Base-by-base conservation (phyloP, 2,888 invertebrate genomes). In the Tridacna crocea region DNA sequence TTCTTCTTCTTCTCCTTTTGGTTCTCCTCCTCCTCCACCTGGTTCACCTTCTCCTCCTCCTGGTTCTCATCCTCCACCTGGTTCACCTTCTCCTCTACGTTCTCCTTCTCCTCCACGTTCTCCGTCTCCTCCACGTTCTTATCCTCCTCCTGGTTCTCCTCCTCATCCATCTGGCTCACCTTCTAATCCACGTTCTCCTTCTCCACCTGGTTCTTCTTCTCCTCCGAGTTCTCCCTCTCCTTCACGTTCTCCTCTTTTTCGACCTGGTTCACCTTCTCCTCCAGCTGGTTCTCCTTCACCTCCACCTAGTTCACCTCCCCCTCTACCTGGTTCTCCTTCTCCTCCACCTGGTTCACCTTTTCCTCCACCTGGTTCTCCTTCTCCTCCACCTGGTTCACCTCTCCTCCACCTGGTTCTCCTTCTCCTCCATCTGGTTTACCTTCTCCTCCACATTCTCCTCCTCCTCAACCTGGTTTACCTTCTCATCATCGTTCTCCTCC, bases 161-260 rank as follows among this genome's bases (percentile, higher is more conserved):
- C n/a, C n/a, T n/a, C n/a, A n/a, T n/a, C n/a, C n/a, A n/a, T n/a
- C n/a, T n/a, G n/a, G n/a, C n/a, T n/a, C n/a, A n/a, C n/a, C n/a
- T n/a, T n/a, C n/a, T n/a, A n/a, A n/a, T n/a, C n/a, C n/a, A n/a
- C n/a, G n/a, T n/a, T n/a, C n/a, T n/a, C n/a, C n/a, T n/a, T n/a
- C n/a, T n/a, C n/a, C n/a, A n/a, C n/a, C n/a, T n/a, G n/a, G 13
- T 61, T 61, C 61, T 61, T 61, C 61, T 61, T 61, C 61, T 61
- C n/a, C 61, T 61, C n/a, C 61, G 12, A 15, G 13, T 61, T 61
- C 61, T 61, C n/a, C 61, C n/a, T 61, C 61, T 61, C n/a, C 61
- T 61, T 61, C 61, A 15, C n/a, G 13, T 61, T 61, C 61, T 61
- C n/a, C 61, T 61, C n/a, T n/a, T 61, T 61, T n/a, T 61, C n/a